Base-by-base conservation (phyloP, 2,113 vertebrate species). In the Hypocryptadius cinnamomeus region DNA sequence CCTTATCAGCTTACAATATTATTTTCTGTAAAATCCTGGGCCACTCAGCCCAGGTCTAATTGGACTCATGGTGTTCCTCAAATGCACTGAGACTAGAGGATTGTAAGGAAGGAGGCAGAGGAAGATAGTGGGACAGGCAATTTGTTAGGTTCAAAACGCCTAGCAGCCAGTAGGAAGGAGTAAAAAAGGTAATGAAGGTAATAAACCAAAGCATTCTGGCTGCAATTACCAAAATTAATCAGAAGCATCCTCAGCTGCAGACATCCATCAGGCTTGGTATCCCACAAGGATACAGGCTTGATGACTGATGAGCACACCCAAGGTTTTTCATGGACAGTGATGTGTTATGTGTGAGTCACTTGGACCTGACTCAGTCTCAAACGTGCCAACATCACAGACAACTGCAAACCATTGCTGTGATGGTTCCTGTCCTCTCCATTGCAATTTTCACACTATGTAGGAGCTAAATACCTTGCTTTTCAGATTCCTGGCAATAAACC, bases 331-430 rank as follows among this genome's bases (percentile, higher is more conserved):
- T 1, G 5, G 64, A 28, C 13, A 78, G 35, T 70, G 48, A 20
- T 15, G 15, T 39, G 25, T 30, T 64, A 15, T 10, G 45, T 53
- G 25, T 50, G 65, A 44, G 53, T 15, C 22, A 63, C 76, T 79
- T 8, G 18, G 61, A 70, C 28, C 30, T 8, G 1, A 24, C 44
- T 81, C 2, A 3, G 42, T 42, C 63, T 78, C 23, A 65, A 4
- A 2, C 0, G 1, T 19, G 54, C 54, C 2, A 3, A 15, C 59
- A 37, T 40, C 48, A 51, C 2, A 2, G 79, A 51, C 1, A 8
- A 25, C 37, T 51, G 48, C 54, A 91, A 44, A 79, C n/a, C 39
- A 30, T 30, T 35, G 11, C 23, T 50, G 3, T 12, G 2, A 6
- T 15, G 2, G 28, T 39, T 85, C 45, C 68, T 86, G 15, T 64